Conservation (phyloP, 1,140 invertebrate species). For the Pseudomyrmex sp. region DNA sequence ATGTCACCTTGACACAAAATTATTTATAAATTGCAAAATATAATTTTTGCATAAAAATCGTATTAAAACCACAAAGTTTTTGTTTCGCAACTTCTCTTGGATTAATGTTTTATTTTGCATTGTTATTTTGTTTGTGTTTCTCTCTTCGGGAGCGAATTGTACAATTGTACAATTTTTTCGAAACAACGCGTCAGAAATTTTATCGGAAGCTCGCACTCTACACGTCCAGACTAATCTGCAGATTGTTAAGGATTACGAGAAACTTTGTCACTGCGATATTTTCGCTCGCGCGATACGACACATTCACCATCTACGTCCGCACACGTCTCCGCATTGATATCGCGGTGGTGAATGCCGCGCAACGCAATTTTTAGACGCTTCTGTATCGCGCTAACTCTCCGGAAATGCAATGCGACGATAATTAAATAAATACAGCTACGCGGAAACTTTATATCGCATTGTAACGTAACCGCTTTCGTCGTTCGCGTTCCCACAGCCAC, state of each 20-base stretch:
- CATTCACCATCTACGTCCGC: not conserved
- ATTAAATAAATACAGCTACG: conserved; percentile 42
- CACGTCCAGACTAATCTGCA: conserved; percentile 42
- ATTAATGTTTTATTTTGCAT: not conserved
- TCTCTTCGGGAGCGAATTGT: not conserved
- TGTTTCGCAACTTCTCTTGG: not conserved
- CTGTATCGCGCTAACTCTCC: not conserved
- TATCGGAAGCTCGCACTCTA: conserved; percentile 53
- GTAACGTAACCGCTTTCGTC: conserved; percentile 7
- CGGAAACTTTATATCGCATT: conserved; percentile 11
- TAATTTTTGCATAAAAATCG: not conserved
- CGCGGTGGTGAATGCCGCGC: not conserved
- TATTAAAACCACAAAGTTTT: not conserved
- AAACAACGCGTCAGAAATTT: conserved; percentile 8
- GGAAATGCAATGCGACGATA: not conserved
- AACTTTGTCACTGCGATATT: conserved; percentile 41
- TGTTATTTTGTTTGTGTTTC: not conserved
- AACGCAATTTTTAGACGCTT: conserved; percentile 15
- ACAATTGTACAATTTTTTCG: not conserved
- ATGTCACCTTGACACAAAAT: conserved; percentile 1
- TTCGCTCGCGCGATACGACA: not conserved
- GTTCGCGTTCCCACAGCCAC: conserved; percentile 13
- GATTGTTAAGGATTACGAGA: conserved; percentile 55
- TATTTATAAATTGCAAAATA: not conserved
- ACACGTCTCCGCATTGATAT: conserved; percentile 1